Evolutionary conservation across 2,797 vertebrate species (phyloP).

Genomic region (Epinephelus awoara): DNA sequence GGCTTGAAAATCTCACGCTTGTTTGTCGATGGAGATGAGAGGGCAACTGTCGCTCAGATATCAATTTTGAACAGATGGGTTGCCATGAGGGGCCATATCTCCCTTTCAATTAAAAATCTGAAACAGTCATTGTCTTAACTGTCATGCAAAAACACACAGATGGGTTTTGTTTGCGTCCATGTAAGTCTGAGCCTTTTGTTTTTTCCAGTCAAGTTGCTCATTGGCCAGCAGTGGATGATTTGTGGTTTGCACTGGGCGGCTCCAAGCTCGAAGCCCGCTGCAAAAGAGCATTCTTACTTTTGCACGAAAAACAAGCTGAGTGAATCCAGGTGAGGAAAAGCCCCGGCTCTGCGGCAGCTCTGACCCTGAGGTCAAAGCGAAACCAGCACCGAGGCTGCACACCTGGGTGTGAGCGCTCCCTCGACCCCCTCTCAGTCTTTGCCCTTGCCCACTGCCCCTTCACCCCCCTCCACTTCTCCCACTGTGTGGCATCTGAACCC

Average conservation of each 20-base stretch:
- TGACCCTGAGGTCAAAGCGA: constrained; percentile 38
- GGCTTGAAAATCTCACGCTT: constrained; percentile 73
- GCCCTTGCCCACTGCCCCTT: constrained; percentile 51
- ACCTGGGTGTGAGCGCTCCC: constrained; percentile 55
- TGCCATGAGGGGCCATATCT: constrained; percentile 78
- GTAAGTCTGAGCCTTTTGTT: constrained; percentile 66
- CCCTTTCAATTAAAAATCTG: constrained; percentile 81
- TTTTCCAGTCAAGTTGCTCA: constrained; percentile 44
- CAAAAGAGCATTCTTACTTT: constrained; percentile 16
- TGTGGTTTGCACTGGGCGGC: constrained; percentile 21
- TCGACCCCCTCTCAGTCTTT: constrained; percentile 30
- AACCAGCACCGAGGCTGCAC: constrained; percentile 48
- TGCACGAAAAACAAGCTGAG: background rate
- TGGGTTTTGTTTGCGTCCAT: constrained; percentile 75
- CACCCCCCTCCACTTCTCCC: constrained; percentile 34
- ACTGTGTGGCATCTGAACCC: constrained; percentile 81
- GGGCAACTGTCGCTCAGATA: constrained; percentile 79
- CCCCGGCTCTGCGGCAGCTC: background rate
- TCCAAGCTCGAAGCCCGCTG: constrained; percentile 19
- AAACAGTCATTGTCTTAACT: constrained; percentile 76
- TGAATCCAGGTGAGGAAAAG: constrained; percentile 40
- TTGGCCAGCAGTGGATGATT: constrained; percentile 45
- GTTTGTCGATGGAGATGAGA: constrained; percentile 75
- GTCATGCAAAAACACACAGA: constrained; percentile 72
- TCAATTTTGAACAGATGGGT: constrained; percentile 82